phyloP scores from a whole-genome alignment of 2,113 vertebrate genomes.

The Anolis carolinensis region DNA sequence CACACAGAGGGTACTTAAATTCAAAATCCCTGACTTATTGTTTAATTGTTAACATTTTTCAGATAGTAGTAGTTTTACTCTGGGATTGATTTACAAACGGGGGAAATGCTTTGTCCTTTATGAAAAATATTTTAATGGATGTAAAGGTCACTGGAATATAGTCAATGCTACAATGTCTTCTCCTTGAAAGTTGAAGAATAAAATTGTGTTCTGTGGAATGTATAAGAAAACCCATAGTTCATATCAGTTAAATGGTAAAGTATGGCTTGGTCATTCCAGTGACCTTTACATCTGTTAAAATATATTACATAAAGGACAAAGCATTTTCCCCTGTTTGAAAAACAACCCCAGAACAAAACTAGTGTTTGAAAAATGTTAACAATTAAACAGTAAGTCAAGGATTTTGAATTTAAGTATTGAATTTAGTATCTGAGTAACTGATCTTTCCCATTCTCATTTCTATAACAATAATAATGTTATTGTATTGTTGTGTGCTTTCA shows the following conservation, averaged over 20 bases:
- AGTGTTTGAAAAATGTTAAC: too few relatives aligned
- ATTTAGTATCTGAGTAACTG: neutral
- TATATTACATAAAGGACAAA: too few relatives aligned
- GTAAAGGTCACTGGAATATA: constrained; percentile 34
- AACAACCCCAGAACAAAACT: too few relatives aligned
- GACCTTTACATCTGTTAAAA: too few relatives aligned
- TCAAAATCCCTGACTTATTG: constrained; percentile 61
- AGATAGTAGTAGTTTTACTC: constrained; percentile 41
- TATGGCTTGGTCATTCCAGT: neutral
- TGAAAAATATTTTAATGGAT: neutral
- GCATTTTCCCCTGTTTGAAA: too few relatives aligned
- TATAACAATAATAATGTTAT: neutral
- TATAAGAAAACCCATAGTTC: neutral
- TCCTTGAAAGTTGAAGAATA: constrained; percentile 1
- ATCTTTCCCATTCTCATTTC: neutral
- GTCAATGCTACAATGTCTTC: constrained; percentile 12
- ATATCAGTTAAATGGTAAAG: neutral
- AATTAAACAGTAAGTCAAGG: too few relatives aligned
- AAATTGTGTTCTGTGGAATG: neutral
- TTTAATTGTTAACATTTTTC: constrained; percentile 64
- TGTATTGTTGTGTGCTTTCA: too few relatives aligned
- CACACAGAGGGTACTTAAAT: constrained; percentile 58
- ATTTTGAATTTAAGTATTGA: too few relatives aligned
- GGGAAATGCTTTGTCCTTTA: constrained; percentile 35
- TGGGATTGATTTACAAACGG: constrained; percentile 47